phyloP scores from a whole-genome alignment of 2,888 invertebrate species.

The Andricus quercusramuli region DNA sequence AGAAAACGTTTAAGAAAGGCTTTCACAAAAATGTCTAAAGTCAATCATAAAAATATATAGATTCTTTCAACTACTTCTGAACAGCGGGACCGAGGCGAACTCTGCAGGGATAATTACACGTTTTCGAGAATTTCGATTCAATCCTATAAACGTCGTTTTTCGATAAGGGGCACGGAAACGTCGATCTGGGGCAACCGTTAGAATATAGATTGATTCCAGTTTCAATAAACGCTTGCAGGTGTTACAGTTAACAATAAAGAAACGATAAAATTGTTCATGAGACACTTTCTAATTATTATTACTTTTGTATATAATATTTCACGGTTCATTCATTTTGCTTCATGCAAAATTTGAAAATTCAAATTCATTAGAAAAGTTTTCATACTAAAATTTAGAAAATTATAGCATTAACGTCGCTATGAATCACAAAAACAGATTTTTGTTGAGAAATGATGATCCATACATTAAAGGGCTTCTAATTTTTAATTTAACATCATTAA shows the following conservation, averaged over 20 bases:
- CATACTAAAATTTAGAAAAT: no score
- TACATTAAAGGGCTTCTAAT: no score
- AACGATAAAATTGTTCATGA: not conserved
- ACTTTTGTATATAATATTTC: no score
- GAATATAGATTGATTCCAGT: constrained; percentile 32
- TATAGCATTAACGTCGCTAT: no score
- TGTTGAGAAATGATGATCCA: no score
- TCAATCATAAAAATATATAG: constrained; percentile 46
- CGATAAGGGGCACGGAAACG: constrained; percentile 43
- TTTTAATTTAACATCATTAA: no score
- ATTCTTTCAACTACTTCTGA: constrained; percentile 46
- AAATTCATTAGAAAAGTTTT: no score
- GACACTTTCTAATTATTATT: not conserved
- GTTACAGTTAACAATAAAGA: not conserved
- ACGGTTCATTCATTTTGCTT: no score
- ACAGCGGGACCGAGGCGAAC: constrained; percentile 48
- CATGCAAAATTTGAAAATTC: no score
- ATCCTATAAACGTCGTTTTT: constrained; percentile 48
- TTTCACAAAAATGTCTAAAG: constrained; percentile 43
- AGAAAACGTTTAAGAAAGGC: constrained; percentile 32
- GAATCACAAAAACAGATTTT: no score
- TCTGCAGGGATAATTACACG: constrained; percentile 66
- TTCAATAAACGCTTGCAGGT: not conserved
- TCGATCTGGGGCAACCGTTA: constrained; percentile 47
- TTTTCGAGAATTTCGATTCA: constrained; percentile 47